Evolutionary conservation across 2,888 invertebrate genomes (phyloP).

Genomic region (Glyphotaelius pellucidus): DNA sequence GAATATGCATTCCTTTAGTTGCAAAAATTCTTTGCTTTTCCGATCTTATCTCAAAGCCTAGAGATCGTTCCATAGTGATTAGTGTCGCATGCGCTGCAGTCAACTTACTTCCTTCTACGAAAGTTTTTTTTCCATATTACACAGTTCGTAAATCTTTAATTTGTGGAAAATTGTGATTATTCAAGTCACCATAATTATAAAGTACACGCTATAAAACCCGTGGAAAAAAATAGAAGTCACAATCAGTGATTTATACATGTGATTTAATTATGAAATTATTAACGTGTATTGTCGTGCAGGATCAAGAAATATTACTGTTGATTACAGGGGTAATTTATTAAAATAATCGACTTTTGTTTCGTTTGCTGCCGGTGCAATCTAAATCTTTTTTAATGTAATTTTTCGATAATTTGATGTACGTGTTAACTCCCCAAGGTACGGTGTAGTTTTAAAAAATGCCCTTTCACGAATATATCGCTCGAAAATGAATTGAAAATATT

Average conservation of each 20-base stretch:
- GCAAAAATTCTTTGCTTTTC: conserved; percentile 10
- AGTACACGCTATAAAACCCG: background rate
- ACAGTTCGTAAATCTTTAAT: background rate
- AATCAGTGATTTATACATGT: background rate
- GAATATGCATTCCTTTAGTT: background rate
- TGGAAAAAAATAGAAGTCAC: background rate
- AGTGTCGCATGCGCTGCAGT: conserved; percentile 2
- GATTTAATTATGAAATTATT: background rate
- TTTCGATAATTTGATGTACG: background rate
- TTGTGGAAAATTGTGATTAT: background rate
- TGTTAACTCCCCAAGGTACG: background rate
- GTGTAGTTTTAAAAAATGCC: too few relatives aligned
- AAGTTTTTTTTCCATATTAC: background rate
- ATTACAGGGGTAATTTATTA: background rate
- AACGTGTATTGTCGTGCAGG: background rate
- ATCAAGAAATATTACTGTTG: background rate
- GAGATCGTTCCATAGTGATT: conserved; percentile 25
- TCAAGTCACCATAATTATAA: background rate
- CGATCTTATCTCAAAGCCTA: background rate
- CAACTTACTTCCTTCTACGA: background rate
- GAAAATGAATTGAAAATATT: background rate
- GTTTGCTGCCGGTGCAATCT: background rate
- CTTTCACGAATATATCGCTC: background rate
- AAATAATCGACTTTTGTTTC: background rate
- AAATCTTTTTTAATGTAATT: background rate